A percentile compares a stretch with the other conserved stretches of the same genome.
Evolutionary conservation across 2,888 invertebrate species (phyloP).

Genomic region (Drosophila robusta): DNA sequence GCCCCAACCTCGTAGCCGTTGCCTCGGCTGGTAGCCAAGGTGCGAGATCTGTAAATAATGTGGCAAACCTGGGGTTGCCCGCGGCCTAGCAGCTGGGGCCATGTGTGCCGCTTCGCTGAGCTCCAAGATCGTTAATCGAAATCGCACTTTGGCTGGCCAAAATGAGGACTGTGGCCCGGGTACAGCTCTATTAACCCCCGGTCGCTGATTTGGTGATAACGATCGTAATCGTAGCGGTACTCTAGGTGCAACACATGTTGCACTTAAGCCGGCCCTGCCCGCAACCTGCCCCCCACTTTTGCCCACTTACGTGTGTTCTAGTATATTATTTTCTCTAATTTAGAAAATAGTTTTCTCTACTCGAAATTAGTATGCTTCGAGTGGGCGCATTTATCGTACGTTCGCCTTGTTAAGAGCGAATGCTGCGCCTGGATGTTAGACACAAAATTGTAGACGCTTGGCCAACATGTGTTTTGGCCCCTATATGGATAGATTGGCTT

Average conservation of each 20-base stretch:
- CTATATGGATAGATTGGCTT: constrained; percentile 36
- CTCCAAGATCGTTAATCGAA: constrained; percentile 59
- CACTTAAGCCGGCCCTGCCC: constrained; percentile 37
- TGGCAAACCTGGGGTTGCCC: constrained; percentile 55
- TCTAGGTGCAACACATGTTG: constrained; percentile 78
- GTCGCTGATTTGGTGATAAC: constrained; percentile 84
- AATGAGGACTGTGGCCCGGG: constrained; percentile 17
- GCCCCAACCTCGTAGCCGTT: background rate
- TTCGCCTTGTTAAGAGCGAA: constrained; percentile 54
- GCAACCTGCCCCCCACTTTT: background rate
- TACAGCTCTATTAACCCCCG: constrained; percentile 84
- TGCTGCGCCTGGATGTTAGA: background rate
- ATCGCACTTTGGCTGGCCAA: constrained; percentile 43
- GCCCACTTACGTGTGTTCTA: constrained; percentile 23
- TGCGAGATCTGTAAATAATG: constrained; percentile 80
- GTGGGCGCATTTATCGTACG: constrained; percentile 52
- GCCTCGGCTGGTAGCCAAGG: constrained; percentile 60
- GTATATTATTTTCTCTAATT: constrained; percentile 74
- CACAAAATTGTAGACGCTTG: constrained; percentile 37
- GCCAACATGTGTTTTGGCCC: constrained; percentile 66
- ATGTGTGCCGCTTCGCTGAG: constrained; percentile 66
- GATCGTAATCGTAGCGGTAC: constrained; percentile 82
- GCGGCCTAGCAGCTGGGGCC: constrained; percentile 49
- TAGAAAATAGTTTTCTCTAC: constrained; percentile 69
- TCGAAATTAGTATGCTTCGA: constrained; percentile 69